Percentiles rank a stretch among this genome's conserved stretches.
phyloP scores from a whole-genome alignment of 2,797 vertebrate species.

The Typhlichthys eigenmanni region DNA sequence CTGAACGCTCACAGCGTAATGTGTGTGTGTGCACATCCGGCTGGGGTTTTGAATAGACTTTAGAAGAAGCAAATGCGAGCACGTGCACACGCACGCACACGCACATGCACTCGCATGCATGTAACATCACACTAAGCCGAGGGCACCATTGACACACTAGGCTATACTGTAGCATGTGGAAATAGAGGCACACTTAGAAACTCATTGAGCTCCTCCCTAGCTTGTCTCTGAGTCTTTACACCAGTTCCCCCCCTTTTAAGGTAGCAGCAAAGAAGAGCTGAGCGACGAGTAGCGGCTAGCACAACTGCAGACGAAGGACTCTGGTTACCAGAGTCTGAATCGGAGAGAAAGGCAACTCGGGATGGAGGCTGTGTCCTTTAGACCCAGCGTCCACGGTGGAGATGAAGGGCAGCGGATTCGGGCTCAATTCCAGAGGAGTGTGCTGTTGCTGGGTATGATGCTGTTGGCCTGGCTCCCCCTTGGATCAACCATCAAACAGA shows the following conservation, averaged over 20 bases:
- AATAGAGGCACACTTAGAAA: neutral
- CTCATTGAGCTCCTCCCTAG: slow-evolving; percentile 61
- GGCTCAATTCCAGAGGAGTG: slow-evolving; percentile 59
- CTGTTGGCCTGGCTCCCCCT: slow-evolving; percentile 76
- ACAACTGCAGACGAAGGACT: slow-evolving; percentile 52
- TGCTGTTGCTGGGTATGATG: slow-evolving; percentile 75
- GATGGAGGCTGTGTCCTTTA: neutral
- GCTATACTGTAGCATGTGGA: neutral
- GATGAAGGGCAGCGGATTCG: slow-evolving; percentile 64
- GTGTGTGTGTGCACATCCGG: slow-evolving; percentile 55
- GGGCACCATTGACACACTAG: neutral
- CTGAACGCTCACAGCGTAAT: slow-evolving; percentile 57
- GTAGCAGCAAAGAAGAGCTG: slow-evolving; percentile 45
- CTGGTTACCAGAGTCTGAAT: slow-evolving; percentile 30
- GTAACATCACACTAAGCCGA: slow-evolving; percentile 5
- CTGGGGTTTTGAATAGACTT: slow-evolving; percentile 50
- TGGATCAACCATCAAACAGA: slow-evolving; percentile 83
- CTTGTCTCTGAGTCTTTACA: slow-evolving; percentile 46
- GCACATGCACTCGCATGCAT: slow-evolving; percentile 18
- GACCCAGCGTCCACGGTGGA: slow-evolving; percentile 11
- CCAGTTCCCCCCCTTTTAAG: slow-evolving; percentile 58
- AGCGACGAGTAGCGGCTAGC: slow-evolving; percentile 42
- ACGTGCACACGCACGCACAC: slow-evolving; percentile 9
- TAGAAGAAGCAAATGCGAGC: slow-evolving; percentile 27
- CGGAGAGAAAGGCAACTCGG: slow-evolving; percentile 21